Conservation (phyloP, 1,140 invertebrate genomes). For the Monochamus saltuarius region DNA sequence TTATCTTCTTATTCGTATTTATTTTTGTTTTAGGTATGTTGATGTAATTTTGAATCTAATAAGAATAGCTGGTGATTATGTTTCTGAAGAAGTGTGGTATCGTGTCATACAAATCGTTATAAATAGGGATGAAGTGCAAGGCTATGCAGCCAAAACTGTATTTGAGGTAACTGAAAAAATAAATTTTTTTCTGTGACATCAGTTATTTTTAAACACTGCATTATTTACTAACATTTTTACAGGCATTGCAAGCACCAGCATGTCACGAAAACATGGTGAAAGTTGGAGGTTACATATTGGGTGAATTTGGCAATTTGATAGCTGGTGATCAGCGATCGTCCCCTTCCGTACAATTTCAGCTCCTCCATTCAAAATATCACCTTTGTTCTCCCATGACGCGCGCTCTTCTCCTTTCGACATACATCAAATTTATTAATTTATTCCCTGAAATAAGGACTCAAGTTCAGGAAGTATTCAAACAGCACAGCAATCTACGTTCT, state of each 20-base stretch:
- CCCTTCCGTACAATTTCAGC: slow-evolving; percentile 92
- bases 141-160: slow-evolving; percentile 99
- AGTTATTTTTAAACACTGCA: too few relatives aligned
- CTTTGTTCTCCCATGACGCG: slow-evolving; percentile 95
- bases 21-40: slow-evolving; percentile 70
- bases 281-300: slow-evolving; percentile 98
- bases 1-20: too few relatives aligned
- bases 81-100: slow-evolving; percentile 98
- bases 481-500: slow-evolving; percentile 94
- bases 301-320: slow-evolving; percentile 99
- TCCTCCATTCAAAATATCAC: slow-evolving; percentile 98
- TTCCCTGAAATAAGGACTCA: slow-evolving; percentile 97
- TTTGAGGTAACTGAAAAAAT: slow-evolving; percentile 71
- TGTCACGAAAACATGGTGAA: slow-evolving; percentile 99
- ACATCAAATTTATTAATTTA: slow-evolving; percentile 99
- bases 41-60: slow-evolving; percentile 99
- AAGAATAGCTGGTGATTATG: slow-evolving; percentile 99
- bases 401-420: slow-evolving; percentile 94
- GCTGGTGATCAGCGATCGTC: slow-evolving; percentile 97
- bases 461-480: slow-evolving; percentile 95
- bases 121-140: slow-evolving; percentile 98
- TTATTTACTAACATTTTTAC: slow-evolving; percentile 9
- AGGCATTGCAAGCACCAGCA: slow-evolving; percentile 94
- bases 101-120: slow-evolving; percentile 99
- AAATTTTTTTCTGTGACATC: too few relatives aligned